Conservation (phyloP, 2,113 vertebrate genomes). For the Lutjanus erythropterus region DNA sequence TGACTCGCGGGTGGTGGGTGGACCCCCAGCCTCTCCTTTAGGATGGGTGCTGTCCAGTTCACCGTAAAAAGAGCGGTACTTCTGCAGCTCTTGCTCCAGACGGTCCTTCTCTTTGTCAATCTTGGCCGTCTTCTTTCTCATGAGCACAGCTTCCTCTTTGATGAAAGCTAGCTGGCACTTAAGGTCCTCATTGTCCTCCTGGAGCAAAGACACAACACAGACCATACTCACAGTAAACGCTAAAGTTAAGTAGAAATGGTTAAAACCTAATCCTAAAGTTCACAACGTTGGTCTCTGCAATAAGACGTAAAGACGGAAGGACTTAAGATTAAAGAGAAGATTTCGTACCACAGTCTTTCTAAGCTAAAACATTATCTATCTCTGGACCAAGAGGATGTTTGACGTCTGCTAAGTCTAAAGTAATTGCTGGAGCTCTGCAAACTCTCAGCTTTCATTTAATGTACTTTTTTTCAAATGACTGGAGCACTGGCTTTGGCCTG, state of each 20-base stretch:
- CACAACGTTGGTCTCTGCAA: background rate
- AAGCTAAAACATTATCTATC: conserved; percentile 21
- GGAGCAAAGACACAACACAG: conserved; percentile 36
- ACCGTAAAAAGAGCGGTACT: conserved; percentile 96
- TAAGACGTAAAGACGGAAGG: conserved; percentile 12
- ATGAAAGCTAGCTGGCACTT: conserved; percentile 97
- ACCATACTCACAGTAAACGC: background rate
- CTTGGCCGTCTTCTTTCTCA: conserved; percentile 98
- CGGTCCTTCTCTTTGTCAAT: conserved; percentile 97
- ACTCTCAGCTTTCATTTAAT: conserved; percentile 21
- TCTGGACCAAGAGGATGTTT: conserved; percentile 11
- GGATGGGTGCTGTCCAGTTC: conserved; percentile 95
- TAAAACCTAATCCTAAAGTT: conserved; percentile 16
- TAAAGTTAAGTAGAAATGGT: background rate
- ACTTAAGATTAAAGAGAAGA: conserved; percentile 46
- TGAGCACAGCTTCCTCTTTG: conserved; percentile 95
- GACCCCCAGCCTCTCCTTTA: conserved; percentile 95
- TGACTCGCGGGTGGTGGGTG: conserved; percentile 95
- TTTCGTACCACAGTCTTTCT: conserved; percentile 12
- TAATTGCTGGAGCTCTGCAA: conserved; percentile 37
- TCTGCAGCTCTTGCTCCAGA: conserved; percentile 95
- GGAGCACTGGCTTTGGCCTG: background rate
- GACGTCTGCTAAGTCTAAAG: conserved; percentile 22
- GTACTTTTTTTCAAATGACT: conserved; percentile 1
- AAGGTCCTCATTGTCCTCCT: conserved; percentile 97